Base-by-base conservation (phyloP, 2,888 invertebrate genomes). In the Diaperis boleti region DNA sequence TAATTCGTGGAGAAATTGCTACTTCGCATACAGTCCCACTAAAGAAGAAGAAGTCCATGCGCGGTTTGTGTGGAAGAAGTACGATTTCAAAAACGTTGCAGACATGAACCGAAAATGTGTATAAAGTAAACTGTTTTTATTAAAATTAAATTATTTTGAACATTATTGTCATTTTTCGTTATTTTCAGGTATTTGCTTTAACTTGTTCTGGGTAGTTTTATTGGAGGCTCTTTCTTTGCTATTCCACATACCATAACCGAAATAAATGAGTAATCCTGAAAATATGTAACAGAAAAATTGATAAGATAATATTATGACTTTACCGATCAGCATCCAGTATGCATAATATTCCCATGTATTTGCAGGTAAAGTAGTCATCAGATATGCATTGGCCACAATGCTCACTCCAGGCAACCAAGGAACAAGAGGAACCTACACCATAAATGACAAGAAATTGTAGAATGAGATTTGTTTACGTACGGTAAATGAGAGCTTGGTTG, bases 341-440 rank as follows among this genome's bases (percentile, higher is more conserved):
- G 82, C 82, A 74, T 95, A 92, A 70, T 93, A 83, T 8, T 92
- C 83, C 96, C 96, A 96, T 0, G 95, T 95, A 69, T 87, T 84
- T 0, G 80, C 72, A 64, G 91, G 90, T 66, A 96, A 83, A 78
- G 92, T 88, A 50, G 92, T 84, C 94, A 96, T 94, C 10, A 96
- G 83, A 76, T 94, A 93, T 56, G 94, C 85, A 77, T 96, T 96
- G 39, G 92, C 86, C 69, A 94, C 86, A 66, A 94, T 90, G 75
- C 94, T 94, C 11, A 92, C 72, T 29, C 89, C 89, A 0, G 96
- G 95, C 54, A 95, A 78, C 75, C 92, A 84, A 1, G 96, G 96
- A 0, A 95, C 91, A 4, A 91, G 81, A 0, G 95, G 95, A 5
- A 95, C 92, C 90, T 94, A 81, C n/a, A n/a, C n/a, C n/a, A n/a